Base-by-base conservation (phyloP, 2,888 invertebrate genomes). In the Sturmia bella region DNA sequence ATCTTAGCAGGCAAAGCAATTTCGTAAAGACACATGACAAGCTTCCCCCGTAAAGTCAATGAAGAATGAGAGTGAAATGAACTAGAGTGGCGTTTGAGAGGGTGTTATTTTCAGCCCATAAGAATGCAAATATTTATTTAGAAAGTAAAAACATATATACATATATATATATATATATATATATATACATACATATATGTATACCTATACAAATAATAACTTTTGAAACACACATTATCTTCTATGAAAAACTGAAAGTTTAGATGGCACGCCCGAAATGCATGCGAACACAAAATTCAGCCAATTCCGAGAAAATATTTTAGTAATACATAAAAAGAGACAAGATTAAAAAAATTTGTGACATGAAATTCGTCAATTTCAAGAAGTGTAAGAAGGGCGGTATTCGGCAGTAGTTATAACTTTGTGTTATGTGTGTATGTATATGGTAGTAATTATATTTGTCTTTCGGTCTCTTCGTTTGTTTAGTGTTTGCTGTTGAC, bases 41-140 rank as follows among this genome's bases (percentile, higher is more conserved):
- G 45, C 52, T 37, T n/a, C 39, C 17, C 32, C 77, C 64, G 73
- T 54, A 32, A 74, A 69, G 66, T 78, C 48, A 80, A 66, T 76
- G 45, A 70, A 73, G 11, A n/a, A n/a, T n/a, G 48, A 39, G 61
- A 61, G 24, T 69, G 24, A 56, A 48, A 39, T 57, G 61, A 69
- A 61, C 45, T 52, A 41, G 69, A 69, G 45, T 17, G 66, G 45
- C 27, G 17, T 32, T 32, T n/a, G 59, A 37, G 64, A 37, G 70
- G 63, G 74, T 56, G 80, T 63, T 59, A 61, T 70, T 63, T 17
- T 32, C 66, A 68, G 68, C 66, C 50, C 79, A 72, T 56, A 83
- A 84, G 84, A 86, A 88, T 86, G 87, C 87, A 87, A 88, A 88
- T 89, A 88, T 89, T 89, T 88, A 85, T 85, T 85, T 86, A 88